A percentile compares a stretch with the other conserved stretches of the same genome.
These are phyloP conservation scores for Drosophila truncata DNA, from an alignment of 1,140 invertebrate genomes.

Conservation along the genomic window DNA sequence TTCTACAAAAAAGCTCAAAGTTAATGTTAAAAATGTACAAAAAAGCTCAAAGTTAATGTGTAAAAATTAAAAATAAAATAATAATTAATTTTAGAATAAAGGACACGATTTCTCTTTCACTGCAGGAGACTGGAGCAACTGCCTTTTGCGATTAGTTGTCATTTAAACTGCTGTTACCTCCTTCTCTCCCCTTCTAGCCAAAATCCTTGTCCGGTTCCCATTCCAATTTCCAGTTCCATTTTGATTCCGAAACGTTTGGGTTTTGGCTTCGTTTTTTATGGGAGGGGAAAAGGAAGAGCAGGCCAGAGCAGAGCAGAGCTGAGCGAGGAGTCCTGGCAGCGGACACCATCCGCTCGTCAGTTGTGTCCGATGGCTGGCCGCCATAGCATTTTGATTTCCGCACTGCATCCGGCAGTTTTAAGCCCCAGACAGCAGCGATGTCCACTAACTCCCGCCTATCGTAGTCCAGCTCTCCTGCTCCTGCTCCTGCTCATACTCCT, in stretches of 20 bases:
- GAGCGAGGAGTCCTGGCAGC: conserved; percentile 11
- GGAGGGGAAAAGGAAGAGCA: background rate
- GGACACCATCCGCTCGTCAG: conserved; percentile 47
- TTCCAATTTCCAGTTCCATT: conserved; percentile 42
- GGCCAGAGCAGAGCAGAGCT: background rate
- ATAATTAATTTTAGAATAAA: background rate
- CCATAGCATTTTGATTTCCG: conserved; percentile 80
- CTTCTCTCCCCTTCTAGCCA: background rate
- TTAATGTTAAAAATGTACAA: background rate
- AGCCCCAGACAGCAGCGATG: conserved; percentile 56
- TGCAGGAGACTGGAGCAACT: conserved; percentile 22
- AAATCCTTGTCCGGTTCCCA: conserved; percentile 36
- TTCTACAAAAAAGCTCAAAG: background rate
- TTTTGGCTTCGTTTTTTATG: conserved; percentile 4
- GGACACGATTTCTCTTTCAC: background rate
- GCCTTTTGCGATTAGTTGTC: conserved; percentile 79
- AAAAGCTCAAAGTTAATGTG: background rate
- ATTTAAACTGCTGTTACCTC: conserved; percentile 79
- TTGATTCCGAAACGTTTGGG: conserved; percentile 40
- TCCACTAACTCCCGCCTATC: conserved; percentile 26
- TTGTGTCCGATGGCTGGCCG: conserved; percentile 57
- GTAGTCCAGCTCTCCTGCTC: background rate
- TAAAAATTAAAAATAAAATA: background rate
- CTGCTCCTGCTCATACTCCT: background rate
- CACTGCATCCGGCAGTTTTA: conserved; percentile 77